A percentile compares a stretch with the other conserved stretches of the same genome.
Evolutionary conservation across 2,888 invertebrate species (phyloP).

Genomic region (Agonopterix arenella): DNA sequence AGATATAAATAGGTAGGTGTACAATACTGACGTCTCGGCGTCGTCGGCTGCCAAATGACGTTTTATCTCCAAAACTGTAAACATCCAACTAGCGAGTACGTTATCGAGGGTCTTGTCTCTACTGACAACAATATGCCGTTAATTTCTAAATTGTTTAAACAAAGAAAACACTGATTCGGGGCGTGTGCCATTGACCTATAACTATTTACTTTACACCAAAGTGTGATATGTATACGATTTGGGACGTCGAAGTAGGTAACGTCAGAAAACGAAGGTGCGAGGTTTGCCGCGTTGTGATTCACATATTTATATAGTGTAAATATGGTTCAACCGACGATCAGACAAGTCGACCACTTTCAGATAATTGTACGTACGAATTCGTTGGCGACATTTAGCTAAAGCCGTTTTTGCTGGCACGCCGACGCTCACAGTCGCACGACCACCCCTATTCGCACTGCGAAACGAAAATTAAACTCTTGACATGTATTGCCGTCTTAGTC

Average conservation of each 20-base stretch:
- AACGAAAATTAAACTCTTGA: neutral
- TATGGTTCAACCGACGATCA: too few species aligned
- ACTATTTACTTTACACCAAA: slow-evolving; percentile 7
- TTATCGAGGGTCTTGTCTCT: neutral
- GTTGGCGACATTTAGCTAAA: too few species aligned
- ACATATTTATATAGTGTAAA: neutral
- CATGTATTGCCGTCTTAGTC: neutral
- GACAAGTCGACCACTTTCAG: too few species aligned
- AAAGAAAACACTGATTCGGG: slow-evolving; percentile 3
- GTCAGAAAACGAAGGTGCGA: slow-evolving; percentile 9
- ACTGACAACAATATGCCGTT: slow-evolving; percentile 4
- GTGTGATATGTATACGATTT: slow-evolving; percentile 2
- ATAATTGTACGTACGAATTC: too few species aligned
- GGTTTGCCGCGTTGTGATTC: slow-evolving; percentile 1
- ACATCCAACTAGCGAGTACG: neutral
- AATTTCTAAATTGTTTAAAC: slow-evolving; percentile 7
- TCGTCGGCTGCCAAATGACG: neutral
- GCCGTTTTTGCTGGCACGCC: too few species aligned
- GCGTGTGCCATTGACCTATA: slow-evolving; percentile 10
- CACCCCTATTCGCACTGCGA: too few species aligned
- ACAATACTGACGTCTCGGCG: neutral
- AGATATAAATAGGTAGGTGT: too few species aligned
- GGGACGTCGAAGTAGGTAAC: too few species aligned
- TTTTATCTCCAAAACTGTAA: neutral
- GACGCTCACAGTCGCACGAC: too few species aligned